Base-by-base conservation (phyloP, 2,797 vertebrate genomes). In the Petrocephalus schoutedeni region DNA sequence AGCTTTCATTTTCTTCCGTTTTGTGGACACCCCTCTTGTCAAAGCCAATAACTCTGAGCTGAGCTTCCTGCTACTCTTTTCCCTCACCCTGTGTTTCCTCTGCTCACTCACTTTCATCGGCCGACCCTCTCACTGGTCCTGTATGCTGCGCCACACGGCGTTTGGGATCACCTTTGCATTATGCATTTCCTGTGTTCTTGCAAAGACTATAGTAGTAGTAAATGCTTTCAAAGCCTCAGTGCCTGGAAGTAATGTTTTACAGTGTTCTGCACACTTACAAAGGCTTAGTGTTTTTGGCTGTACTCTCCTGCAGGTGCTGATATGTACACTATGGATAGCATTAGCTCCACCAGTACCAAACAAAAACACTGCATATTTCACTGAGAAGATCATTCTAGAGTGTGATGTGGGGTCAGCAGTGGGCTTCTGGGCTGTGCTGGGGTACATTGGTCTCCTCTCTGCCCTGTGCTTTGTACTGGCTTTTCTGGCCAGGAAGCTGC, bases 381-480 rank as follows among this genome's bases (percentile, higher is more conserved):
- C 51, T 51, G 93, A 95, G 28, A 94, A 82, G 89, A 94, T 95
- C 49, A 94, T 95, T 89, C 87, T 95, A 19, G 94, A 95, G 87
- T 96, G 95, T 91, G 32, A 91, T 90, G 49, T 96, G 54, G 95
- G 95, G 2, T 95, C 95, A 53, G n/a, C 91, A 45, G 10, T 95
- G 14, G 94, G 94, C 2, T 96, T 95, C 89, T 95, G 94, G 94
- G 93, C 89, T 87, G 94, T 95, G 0, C 28, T 95, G 61, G 94
- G 91, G 0, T 95, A 95, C 74, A 92, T 96, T 12, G 94, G 95
- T 67, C 45, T 95, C 23, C 91, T 96, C 57, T 93, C 95, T 89
- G 4, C 91, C 9, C 82, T 94, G 0, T 95, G 94, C 80, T 93
- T 95, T 45, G 58, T 94, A 2, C 89, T 95, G 3, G 94, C 95